Base-by-base conservation (phyloP, 2,888 invertebrate species). In the Boloria euphrosyne region DNA sequence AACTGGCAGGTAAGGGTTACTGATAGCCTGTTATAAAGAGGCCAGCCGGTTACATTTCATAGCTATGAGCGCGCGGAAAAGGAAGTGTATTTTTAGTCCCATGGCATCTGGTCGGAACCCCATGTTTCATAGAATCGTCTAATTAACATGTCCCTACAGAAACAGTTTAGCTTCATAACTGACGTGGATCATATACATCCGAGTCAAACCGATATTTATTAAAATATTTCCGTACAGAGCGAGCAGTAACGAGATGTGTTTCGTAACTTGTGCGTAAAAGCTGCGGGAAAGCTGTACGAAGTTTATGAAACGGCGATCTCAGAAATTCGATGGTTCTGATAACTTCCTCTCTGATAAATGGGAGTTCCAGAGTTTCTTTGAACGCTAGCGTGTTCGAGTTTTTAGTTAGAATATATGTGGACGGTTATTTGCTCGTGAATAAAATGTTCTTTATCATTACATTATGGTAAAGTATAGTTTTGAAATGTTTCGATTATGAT, bases 41-140 rank as follows among this genome's bases (percentile, higher is more conserved):
- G 79, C 79, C 84, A 82, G 82, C 75, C 76, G 78, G 80, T 85
- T 83, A 82, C 89, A 87, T 89, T 89, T 90, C 89, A 86, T 88
- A 90, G 90, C 86, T 90, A 90, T 90, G 87, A 82, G 79, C 84
- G 79, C 31, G 80, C 84, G 89, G 89, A 90, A 88, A 89, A 86
- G 91, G 90, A 91, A 89, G 91, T 89, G 76, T 90, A 90, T 91
- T 90, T 91, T 89, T 90, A 87, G 89, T 81, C 71, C 72, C 69
- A 82, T 76, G 85, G 89, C 91, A 91, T 91, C 91, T 91, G 91
- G 78, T 77, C 75, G 77, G 73, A 79, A 76, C 78, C 76, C 78
- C 80, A 74, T 73, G 81, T 81, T 90, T 89, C 89, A 89, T 81
- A 82, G 90, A 90, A 91, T 84, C 80, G 80, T 77, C 82, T 86